Base-by-base conservation (phyloP, 1,140 invertebrate species). In the Sipha flava region DNA sequence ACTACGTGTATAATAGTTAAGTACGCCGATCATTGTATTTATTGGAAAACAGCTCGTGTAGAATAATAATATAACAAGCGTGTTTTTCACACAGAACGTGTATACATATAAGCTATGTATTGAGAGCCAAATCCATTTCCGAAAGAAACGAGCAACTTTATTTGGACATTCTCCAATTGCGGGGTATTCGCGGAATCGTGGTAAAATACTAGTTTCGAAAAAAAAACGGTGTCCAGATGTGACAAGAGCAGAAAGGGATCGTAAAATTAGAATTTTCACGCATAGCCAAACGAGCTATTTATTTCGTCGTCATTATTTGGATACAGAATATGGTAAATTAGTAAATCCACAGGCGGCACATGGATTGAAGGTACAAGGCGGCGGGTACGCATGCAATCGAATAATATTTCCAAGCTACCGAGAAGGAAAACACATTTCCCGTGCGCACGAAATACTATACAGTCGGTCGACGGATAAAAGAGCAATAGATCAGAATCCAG, bases 171-270 rank as follows among this genome's bases (percentile, higher is more conserved):
- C 21, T 66, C 64, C 64, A 66, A 66, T 43, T 66, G 37, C 12
- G 14, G 37, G 64, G 34, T 66, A 43, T 66, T 23, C 4, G n/a
- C n/a, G 21, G 64, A 26, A 43, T 43, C 64, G 5, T 18, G 3
- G 64, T 23, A 23, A 40, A 23, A 26, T 66, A 66, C 12, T 29
- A 66, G 21, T 66, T 43, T 66, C 12, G 64, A 9, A 43, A 10
- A 21, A 40, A 66, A 66, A 66, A 66, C 21, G 62, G n/a, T 21
- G 5, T 10, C 18, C 62, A 31, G 21, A 40, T 34, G 62, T 66
- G 62, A 66, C 62, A n/a, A 18, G n/a, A 66, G n/a, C 62, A 66
- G 34, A 66, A 66, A 66, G 62, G 18, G 62, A 66, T 66, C 34
- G 34, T 66, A 66, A 66, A 66, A 66, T 40, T 21, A 66, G 21